Conservation (phyloP, 2,888 invertebrate species). For the Oeneis ivallda region DNA sequence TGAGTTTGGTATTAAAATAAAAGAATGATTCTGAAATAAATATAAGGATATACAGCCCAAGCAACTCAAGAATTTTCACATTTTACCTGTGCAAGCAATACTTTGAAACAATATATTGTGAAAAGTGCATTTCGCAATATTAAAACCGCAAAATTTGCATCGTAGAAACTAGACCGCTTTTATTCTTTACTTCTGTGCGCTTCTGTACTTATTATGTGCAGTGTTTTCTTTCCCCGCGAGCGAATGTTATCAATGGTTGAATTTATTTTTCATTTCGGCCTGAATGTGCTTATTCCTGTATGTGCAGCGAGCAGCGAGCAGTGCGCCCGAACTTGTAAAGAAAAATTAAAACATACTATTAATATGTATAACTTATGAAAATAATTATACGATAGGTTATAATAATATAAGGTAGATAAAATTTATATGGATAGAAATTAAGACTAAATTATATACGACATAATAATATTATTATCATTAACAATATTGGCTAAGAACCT, state of each 20-base stretch:
- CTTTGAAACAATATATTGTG: slow-evolving; percentile 1
- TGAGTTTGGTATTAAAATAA: too few relatives aligned
- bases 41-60: background rate
- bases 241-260: slow-evolving; percentile 18
- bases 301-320: background rate
- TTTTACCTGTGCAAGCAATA: slow-evolving; percentile 16
- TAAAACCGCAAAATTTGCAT: slow-evolving; percentile 24
- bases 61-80: background rate
- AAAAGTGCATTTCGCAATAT: slow-evolving; percentile 20
- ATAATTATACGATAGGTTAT: too few relatives aligned
- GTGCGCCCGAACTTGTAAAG: background rate
- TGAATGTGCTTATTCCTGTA: slow-evolving; percentile 16
- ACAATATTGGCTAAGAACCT: too few relatives aligned
- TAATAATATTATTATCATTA: too few relatives aligned
- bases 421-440: too few relatives aligned
- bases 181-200: slow-evolving; percentile 17
- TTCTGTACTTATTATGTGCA: slow-evolving; percentile 14
- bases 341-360: background rate
- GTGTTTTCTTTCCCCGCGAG: slow-evolving; percentile 16
- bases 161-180: slow-evolving; percentile 16
- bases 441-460: too few relatives aligned
- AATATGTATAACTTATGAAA: slow-evolving; percentile 1
- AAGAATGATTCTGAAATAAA: background rate
- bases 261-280: slow-evolving; percentile 21
- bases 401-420: too few relatives aligned